These are phyloP conservation scores for Berghia stephanieae DNA, from an alignment of 1,140 invertebrate species.

Conservation along the genomic window DNA sequence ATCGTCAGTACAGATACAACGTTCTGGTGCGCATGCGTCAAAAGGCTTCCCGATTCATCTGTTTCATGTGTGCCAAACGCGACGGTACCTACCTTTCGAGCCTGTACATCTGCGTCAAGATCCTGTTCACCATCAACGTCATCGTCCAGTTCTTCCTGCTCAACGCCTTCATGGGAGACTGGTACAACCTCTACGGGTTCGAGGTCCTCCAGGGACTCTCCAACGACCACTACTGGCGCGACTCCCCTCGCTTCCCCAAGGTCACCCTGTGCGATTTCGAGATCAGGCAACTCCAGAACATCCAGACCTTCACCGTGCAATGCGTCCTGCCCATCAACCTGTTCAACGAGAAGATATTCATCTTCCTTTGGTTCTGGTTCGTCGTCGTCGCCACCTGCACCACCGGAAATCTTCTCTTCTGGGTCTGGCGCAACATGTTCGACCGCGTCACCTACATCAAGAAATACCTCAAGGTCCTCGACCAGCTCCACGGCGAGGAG, in stretches of 20 bases:
- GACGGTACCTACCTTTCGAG: conserved; percentile 68
- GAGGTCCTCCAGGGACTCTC: conserved; percentile 66
- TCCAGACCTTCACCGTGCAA: conserved; percentile 66
- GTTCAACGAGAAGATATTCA: conserved; percentile 71
- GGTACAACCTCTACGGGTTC: conserved; percentile 68
- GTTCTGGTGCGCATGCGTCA: conserved; percentile 53
- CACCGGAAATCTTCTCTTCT: conserved; percentile 56
- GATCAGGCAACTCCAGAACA: conserved; percentile 61
- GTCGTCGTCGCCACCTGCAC: conserved; percentile 57
- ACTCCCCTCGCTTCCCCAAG: conserved; percentile 60
- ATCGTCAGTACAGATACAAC: conserved; percentile 57
- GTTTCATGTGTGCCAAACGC: conserved; percentile 65
- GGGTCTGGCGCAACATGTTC: conserved; percentile 56
- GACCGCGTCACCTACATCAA: conserved; percentile 58
- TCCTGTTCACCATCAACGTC: conserved; percentile 68
- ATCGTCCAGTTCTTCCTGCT: conserved; percentile 69
- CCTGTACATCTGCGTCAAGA: conserved; percentile 69
- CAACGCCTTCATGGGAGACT: conserved; percentile 68
- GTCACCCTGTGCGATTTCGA: conserved; percentile 70
- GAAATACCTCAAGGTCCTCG: conserved; percentile 60
- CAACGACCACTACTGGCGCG: conserved; percentile 64
- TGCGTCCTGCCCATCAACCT: conserved; percentile 71
- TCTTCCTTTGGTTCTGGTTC: conserved; percentile 66
- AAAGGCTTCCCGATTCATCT: conserved; percentile 51
- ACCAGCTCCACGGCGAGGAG: conserved; percentile 48